Evolutionary conservation across 1,140 invertebrate species (phyloP), one percentile per base, ranked within the genome.

Genomic region (Calliphora vicina): DNA sequence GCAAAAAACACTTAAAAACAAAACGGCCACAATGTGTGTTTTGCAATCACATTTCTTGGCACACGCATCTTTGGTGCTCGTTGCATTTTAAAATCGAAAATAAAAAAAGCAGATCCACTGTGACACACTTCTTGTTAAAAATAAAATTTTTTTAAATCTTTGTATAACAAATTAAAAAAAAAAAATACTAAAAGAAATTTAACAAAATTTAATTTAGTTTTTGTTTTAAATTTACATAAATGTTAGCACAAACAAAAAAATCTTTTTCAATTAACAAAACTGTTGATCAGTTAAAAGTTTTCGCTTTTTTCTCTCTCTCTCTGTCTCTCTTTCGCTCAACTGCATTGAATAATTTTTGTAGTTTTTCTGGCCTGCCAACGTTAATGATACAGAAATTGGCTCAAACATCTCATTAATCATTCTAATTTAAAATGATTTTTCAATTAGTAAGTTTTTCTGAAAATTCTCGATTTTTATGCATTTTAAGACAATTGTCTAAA

Each of bases 371-470:
- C 10, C 61, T 67, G 61, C 61, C 61, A 67, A 67, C n/a, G 25
- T 67, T 23, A 67, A 67, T 78, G 35, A 43, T 43, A 8, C 12
- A 43, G 74, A 78, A 67, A 78, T 78, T 78, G 74, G 74, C 74
- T 78, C 74, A 45, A 78, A 35, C 20, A 43, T 13, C 74, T 23
- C 74, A 78, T 78, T 78, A 78, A 78, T 78, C 74, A 78, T 76
- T 76, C 42, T 78, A 23, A 74, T 23, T 78, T 78, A 43, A 78
- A 78, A 43, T 43, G 23, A 78, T 43, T 76, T 35, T 45, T 45
- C 35, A 78, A 78, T 78, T 78, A 78, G 74, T 78, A 78, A 78
- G n/a, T 45, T 17, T 43, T 45, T 78, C n/a, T 45, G 10, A 78
- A 78, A 78, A 78, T 35, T 35, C 29, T 35, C 8, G 2, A 4